Conservation (phyloP, 1,140 invertebrate species). For the Gryllus bimaculatus region DNA sequence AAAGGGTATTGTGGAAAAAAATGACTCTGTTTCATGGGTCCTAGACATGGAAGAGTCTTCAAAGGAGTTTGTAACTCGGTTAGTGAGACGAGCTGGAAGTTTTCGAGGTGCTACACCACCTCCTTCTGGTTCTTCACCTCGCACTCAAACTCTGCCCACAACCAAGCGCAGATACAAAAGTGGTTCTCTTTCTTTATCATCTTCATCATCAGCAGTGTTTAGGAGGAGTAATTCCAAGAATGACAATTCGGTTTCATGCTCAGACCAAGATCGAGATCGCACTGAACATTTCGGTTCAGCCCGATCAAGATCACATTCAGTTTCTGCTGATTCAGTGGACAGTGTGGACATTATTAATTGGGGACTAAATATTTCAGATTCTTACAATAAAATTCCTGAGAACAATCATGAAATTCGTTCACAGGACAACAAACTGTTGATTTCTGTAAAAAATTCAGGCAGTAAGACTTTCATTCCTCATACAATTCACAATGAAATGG, state of each 20-base stretch:
- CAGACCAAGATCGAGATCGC: conserved; percentile 25
- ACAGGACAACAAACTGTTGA: not conserved
- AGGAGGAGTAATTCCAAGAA: conserved; percentile 33
- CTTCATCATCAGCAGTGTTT: conserved; percentile 24
- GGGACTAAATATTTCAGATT: not conserved
- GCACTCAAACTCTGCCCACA: conserved; percentile 15
- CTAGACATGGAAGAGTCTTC: conserved; percentile 62
- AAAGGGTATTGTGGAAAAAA: conserved; percentile 70
- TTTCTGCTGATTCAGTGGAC: conserved; percentile 14
- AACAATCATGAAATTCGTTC: conserved; percentile 6
- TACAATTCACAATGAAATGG: not conserved
- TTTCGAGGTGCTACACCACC: conserved; percentile 13
- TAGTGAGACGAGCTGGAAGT: conserved; percentile 26
- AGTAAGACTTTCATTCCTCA: not conserved
- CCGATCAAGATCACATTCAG: conserved; percentile 6
- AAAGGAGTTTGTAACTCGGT: conserved; percentile 36
- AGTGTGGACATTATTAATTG: not conserved
- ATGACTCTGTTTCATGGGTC: conserved; percentile 73
- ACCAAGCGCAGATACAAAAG: conserved; percentile 15
- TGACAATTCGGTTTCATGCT: conserved; percentile 21
- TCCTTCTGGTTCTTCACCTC: conserved; percentile 1
- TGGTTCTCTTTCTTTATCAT: conserved; percentile 7
- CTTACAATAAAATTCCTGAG: not conserved
- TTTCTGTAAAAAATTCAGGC: not conserved
- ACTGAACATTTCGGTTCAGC: conserved; percentile 17